Percentiles rank a stretch among this genome's conserved stretches.
phyloP scores from a whole-genome alignment of 2,797 vertebrate genomes.

The Poeciliopsis gracilis region DNA sequence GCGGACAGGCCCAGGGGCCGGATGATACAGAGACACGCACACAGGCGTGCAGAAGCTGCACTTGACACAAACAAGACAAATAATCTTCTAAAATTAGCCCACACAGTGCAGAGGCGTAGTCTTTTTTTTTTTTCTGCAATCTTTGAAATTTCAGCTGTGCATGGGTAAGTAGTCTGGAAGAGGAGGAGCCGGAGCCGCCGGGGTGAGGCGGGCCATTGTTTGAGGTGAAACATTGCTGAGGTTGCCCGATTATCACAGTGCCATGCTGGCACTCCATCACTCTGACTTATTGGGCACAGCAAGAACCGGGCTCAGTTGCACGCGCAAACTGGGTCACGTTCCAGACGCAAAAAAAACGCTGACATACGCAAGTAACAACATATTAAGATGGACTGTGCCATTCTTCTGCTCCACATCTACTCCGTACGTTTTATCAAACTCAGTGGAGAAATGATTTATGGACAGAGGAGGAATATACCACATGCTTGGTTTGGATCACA shows the following conservation, averaged over 20 bases:
- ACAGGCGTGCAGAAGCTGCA: constrained; percentile 1
- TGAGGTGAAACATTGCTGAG: constrained; percentile 46
- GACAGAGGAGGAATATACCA: not conserved
- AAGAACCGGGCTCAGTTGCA: constrained; percentile 13
- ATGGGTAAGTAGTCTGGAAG: constrained; percentile 8
- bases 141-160: constrained; percentile 10
- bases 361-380: constrained; percentile 26
- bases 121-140: constrained; percentile 10
- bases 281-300: constrained; percentile 63
- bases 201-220: constrained; percentile 9
- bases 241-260: constrained; percentile 41
- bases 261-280: constrained; percentile 50
- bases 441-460: not conserved
- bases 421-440: not conserved
- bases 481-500: not conserved
- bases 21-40: constrained; percentile 29
- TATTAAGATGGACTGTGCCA: not conserved
- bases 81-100: constrained; percentile 38
- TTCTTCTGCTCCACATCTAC: not conserved
- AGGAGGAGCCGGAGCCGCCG: not conserved
- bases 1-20: constrained; percentile 42
- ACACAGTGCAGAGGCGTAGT: not conserved
- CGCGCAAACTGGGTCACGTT: constrained; percentile 9
- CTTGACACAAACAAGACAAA: constrained; percentile 48
- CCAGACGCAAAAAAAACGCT: constrained; percentile 34